Conservation (phyloP, 2,113 vertebrate species). For the Mormyrus iriodes region DNA sequence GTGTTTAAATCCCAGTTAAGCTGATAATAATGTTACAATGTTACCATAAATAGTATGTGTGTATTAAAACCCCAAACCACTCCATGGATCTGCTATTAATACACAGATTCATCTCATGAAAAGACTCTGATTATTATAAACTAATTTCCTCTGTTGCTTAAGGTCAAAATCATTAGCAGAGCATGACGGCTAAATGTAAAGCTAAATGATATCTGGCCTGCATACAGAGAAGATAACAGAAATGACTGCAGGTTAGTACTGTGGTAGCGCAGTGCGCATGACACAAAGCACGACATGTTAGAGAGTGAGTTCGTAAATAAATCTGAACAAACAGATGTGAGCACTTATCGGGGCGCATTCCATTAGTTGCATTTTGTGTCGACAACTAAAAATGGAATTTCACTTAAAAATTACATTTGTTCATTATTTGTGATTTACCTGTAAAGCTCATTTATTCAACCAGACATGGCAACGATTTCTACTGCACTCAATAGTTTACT, state of each 20-base stretch:
- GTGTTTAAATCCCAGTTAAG: neutral
- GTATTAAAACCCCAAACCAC: neutral
- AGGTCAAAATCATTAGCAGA: slow-evolving; percentile 21
- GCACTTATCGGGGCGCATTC: no score
- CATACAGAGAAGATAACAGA: neutral
- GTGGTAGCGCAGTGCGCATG: neutral
- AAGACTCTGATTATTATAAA: slow-evolving; percentile 7
- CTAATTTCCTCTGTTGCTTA: neutral
- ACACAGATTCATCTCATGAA: neutral
- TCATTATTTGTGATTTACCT: neutral
- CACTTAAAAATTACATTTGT: neutral
- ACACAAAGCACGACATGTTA: neutral
- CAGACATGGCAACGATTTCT: neutral
- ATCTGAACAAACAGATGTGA: neutral
- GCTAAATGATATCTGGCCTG: slow-evolving; percentile 11
- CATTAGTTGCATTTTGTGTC: neutral
- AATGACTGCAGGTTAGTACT: neutral
- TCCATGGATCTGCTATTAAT: neutral
- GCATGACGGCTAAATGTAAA: slow-evolving; percentile 10
- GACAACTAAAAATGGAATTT: neutral
- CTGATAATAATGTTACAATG: neutral
- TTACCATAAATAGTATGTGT: neutral
- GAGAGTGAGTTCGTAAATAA: neutral
- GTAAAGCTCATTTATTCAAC: neutral
- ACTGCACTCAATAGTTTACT: no score